These are phyloP conservation scores for Limonius californicus DNA, from an alignment of 1,140 invertebrate genomes.

Conservation along the genomic window DNA sequence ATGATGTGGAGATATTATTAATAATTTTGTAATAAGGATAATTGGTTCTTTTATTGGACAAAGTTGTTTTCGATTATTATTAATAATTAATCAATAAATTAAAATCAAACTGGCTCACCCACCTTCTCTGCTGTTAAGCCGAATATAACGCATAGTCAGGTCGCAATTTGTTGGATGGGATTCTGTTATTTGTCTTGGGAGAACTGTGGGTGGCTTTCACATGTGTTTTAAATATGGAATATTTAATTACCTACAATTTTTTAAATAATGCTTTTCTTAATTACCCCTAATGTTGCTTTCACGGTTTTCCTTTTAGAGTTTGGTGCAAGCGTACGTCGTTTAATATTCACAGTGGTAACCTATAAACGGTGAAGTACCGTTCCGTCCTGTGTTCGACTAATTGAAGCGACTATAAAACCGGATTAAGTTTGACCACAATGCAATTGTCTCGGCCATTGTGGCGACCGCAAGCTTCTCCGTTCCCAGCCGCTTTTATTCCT, in stretches of 20 bases:
- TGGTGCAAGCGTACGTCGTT: background rate
- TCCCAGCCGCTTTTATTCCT: constrained; percentile 14
- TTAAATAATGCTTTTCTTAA: background rate
- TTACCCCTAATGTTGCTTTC: background rate
- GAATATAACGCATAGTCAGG: too few relatives aligned
- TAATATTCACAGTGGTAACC: constrained; percentile 8
- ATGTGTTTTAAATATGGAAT: background rate
- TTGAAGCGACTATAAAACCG: constrained; percentile 13
- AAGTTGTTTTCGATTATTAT: too few relatives aligned
- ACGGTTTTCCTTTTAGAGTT: background rate
- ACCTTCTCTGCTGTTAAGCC: too few relatives aligned
- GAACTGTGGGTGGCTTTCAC: too few relatives aligned
- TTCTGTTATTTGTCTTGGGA: too few relatives aligned
- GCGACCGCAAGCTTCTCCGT: constrained; percentile 15
- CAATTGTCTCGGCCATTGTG: constrained; percentile 15
- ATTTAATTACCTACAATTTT: background rate
- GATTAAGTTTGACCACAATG: constrained; percentile 19
- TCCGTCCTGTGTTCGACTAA: constrained; percentile 7
- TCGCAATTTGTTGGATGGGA: too few relatives aligned
- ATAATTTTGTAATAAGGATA: too few relatives aligned
- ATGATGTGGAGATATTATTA: too few relatives aligned
- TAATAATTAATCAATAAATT: too few relatives aligned
- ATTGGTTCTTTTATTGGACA: too few relatives aligned
- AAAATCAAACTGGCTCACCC: too few relatives aligned
- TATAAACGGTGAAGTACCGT: constrained; percentile 10